Evolutionary conservation across 2,797 vertebrate species (phyloP), one percentile per base, ranked within the genome.

Genomic region (Eleutherodactylus coqui): DNA sequence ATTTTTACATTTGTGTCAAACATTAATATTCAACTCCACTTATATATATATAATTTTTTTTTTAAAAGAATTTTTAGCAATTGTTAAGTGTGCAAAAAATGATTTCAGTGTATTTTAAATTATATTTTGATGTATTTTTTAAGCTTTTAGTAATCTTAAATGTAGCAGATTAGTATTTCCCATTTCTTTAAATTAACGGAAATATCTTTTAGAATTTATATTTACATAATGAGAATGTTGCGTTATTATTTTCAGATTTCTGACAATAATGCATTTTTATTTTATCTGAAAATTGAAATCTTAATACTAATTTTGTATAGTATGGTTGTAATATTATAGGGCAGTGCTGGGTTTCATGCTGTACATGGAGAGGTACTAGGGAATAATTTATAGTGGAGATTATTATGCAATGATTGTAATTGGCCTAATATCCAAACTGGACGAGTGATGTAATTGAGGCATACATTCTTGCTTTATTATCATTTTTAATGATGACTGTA

Each of bases 361-460:
- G 24, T 36, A 70, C 47, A 76, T n/a, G 10, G 21, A 41, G 53
- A 21, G 60, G 32, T 67, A 27, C 51, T 49, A 80, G 13, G 13
- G 21, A 24, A 38, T 43, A 32, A 77, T 60, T 77, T 70, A 78
- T 78, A 32, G 36, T 34, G 41, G 41, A 77, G 45, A 62, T 80
- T 32, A 73, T 69, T 32, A 32, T 34, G 29, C 14, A 80, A 80
- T 21, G 41, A 69, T 60, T 79, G 21, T 34, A 73, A 70, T 62
- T 85, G 14, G 60, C 27, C 75, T 85, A 80, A 73, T 73, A 73
- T 85, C 62, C 51, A 80, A 80, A 75, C 47, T 80, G 67, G 84
- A 49, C 41, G 75, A 55, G 53, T 24, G 21, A 24, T 55, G 21
- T 55, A 6, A 16, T 43, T 49, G n/a, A n/a, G n/a, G n/a, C n/a